Conservation (phyloP, 2,113 vertebrate species). For the Columba livia region DNA sequence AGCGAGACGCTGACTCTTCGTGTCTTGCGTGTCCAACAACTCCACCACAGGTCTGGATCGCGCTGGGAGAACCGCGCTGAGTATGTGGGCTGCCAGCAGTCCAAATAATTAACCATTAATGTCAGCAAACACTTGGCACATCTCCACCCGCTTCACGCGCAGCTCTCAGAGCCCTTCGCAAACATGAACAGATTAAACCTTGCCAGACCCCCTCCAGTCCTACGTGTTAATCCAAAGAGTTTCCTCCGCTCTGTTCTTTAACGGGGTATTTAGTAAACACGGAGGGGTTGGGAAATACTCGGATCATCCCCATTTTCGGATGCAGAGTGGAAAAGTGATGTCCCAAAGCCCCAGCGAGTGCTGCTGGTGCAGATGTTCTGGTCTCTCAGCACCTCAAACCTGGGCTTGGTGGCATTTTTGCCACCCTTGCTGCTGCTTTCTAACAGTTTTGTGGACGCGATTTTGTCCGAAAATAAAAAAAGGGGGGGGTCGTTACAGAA, state of each 20-base stretch:
- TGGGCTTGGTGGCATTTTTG: background rate
- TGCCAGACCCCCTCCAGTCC: background rate
- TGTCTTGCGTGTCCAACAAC: background rate
- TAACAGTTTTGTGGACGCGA: background rate
- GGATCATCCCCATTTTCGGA: background rate
- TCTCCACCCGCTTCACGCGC: background rate
- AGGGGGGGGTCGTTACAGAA: background rate
- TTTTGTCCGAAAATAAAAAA: background rate
- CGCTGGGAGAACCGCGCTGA: background rate
- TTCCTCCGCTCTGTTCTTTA: background rate
- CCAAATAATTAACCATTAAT: slow-evolving; percentile 60
- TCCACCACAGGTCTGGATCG: slow-evolving; percentile 37
- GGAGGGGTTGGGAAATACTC: accelerated
- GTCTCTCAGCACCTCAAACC: background rate
- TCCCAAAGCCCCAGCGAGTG: accelerated
- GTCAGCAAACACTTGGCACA: slow-evolving; percentile 59
- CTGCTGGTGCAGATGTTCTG: background rate
- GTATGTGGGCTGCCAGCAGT: slow-evolving; percentile 25
- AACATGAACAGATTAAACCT: slow-evolving; percentile 4
- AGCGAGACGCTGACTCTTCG: background rate
- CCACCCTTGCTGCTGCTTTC: background rate
- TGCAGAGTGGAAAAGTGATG: background rate
- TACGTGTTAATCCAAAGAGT: background rate
- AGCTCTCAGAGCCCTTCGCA: slow-evolving; percentile 10
- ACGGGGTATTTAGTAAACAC: background rate